These are phyloP conservation scores for Synergus laeviventris DNA, from an alignment of 2,888 invertebrate species.

Conservation along the genomic window DNA sequence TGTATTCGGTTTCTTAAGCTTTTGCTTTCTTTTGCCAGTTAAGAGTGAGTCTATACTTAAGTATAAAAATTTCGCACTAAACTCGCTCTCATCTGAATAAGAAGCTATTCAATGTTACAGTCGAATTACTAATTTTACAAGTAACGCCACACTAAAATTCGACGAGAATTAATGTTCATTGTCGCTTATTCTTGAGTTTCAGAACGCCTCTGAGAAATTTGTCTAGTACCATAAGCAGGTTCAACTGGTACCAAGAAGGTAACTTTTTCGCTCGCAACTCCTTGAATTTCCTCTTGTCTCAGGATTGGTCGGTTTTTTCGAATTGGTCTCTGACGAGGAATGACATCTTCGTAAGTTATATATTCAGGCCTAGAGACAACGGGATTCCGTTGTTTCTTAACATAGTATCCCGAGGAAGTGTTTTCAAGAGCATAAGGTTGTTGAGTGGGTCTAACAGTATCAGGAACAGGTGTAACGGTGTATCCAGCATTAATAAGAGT, in stretches of 20 bases:
- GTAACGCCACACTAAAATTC: constrained; percentile 18
- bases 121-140: constrained; percentile 34
- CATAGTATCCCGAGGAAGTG: constrained; percentile 63
- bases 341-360: constrained; percentile 64
- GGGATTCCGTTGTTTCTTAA: constrained; percentile 66
- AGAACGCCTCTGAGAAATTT: constrained; percentile 45
- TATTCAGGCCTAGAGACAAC: constrained; percentile 65
- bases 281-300: constrained; percentile 61
- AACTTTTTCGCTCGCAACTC: constrained; percentile 64
- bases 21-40: neutral
- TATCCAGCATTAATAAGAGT: constrained; percentile 71
- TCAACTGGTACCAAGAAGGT: constrained; percentile 70
- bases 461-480: constrained; percentile 70
- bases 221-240: constrained; percentile 66
- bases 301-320: constrained; percentile 66
- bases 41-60: neutral
- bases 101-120: neutral
- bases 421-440: constrained; percentile 62
- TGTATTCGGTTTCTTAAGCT: neutral
- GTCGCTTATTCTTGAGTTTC: constrained; percentile 11
- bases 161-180: constrained; percentile 14
- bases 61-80: neutral
- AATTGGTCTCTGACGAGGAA: constrained; percentile 60
- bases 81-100: neutral
- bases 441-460: constrained; percentile 61